A percentile compares a stretch with the other conserved stretches of the same genome.
These are phyloP conservation scores for Ephydatia muelleri DNA, from an alignment of 37 sponge, comb jelly and placozoan genomes.

Conservation along the genomic window DNA sequence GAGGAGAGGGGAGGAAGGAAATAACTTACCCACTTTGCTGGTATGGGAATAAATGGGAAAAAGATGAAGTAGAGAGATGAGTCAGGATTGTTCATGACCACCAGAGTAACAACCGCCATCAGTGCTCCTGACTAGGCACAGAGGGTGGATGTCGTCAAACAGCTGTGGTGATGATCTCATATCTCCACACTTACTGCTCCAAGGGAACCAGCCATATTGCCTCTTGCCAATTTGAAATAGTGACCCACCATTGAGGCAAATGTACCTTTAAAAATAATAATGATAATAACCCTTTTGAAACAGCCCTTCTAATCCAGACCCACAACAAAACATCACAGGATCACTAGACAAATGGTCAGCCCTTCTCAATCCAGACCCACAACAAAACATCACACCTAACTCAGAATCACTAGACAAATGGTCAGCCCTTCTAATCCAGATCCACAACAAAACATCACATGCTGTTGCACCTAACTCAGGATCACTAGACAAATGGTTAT, in stretches of 20 bases:
- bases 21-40: conserved; percentile 40
- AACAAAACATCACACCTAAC: too few species aligned
- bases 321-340: too few species aligned
- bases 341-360: too few species aligned
- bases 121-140: conserved; percentile 61
- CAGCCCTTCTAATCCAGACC: too few species aligned
- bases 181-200: conserved; percentile 59
- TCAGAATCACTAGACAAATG: too few species aligned
- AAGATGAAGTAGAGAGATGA: conserved; percentile 52
- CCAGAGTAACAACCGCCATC: conserved; percentile 46
- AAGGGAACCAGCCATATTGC: conserved; percentile 24
- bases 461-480: too few species aligned
- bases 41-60: conserved; percentile 71
- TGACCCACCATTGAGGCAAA: conserved; percentile 53
- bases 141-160: not conserved
- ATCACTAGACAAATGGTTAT: too few species aligned
- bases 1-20: too few species aligned
- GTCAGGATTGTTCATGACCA: conserved; percentile 41
- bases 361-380: too few species aligned
- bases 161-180: not conserved
- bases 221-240: conserved; percentile 14
- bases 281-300: too few species aligned
- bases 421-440: too few species aligned
- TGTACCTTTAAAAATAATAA: conserved; percentile 15
- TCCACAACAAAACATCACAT: too few species aligned